Evolutionary conservation across 2,113 vertebrate genomes (phyloP).

Genomic region (Indicator indicator): DNA sequence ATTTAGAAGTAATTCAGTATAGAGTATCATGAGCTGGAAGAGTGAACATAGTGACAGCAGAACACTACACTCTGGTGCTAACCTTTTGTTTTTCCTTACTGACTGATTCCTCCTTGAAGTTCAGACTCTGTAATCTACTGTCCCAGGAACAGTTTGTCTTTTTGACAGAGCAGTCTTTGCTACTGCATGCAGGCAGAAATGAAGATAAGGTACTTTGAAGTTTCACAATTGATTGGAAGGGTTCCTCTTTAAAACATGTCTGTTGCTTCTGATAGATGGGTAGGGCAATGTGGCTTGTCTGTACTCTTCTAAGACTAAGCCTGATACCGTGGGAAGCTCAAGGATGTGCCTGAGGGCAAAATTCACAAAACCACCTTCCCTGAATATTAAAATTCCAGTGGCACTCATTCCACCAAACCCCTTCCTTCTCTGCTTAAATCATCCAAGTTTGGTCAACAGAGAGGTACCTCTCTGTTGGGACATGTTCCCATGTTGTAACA

Average conservation of each 20-base stretch:
- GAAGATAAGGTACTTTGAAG: slow-evolving; percentile 44
- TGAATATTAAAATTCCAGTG: not conserved
- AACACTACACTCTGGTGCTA: not conserved
- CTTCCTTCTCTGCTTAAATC: not conserved
- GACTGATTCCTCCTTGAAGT: not conserved
- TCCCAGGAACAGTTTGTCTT: slow-evolving; percentile 42
- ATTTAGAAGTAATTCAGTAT: not conserved
- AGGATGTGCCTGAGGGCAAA: not conserved
- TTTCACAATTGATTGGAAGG: not conserved
- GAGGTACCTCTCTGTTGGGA: not conserved
- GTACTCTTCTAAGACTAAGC: not conserved
- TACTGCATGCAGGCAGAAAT: not conserved
- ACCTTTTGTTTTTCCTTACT: not conserved
- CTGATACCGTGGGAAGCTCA: not conserved
- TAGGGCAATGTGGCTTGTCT: not conserved
- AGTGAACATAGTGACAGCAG: not conserved
- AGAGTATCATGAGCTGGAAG: not conserved
- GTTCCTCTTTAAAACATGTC: not conserved
- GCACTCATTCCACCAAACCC: not conserved
- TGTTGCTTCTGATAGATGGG: not conserved
- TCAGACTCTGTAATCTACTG: slow-evolving; percentile 40
- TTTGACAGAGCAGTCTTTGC: not conserved
- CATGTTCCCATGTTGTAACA: not conserved
- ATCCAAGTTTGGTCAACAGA: not conserved
- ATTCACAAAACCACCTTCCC: not conserved